Evolutionary conservation across 2,797 vertebrate genomes (phyloP).

Genomic region (Spinibarbus caldwelli): DNA sequence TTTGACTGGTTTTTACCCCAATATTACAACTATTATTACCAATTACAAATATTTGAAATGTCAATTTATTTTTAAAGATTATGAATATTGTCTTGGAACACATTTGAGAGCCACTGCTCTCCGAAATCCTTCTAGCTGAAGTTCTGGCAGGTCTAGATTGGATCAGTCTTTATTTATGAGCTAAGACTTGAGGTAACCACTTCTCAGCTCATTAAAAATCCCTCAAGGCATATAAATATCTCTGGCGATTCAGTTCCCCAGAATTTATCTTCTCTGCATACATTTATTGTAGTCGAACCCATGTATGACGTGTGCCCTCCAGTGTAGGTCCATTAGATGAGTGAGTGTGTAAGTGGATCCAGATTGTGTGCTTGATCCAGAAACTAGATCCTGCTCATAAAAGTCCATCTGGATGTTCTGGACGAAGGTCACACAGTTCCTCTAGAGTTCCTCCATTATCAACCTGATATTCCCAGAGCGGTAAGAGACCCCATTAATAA

Average conservation of each 20-base stretch:
- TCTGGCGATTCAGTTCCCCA: background rate
- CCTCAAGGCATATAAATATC: background rate
- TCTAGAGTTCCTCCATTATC: background rate
- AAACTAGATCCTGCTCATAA: constrained; percentile 1
- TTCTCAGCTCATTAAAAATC: background rate
- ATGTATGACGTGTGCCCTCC: background rate
- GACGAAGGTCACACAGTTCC: background rate
- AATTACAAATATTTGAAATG: background rate
- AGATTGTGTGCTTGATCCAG: constrained; percentile 15
- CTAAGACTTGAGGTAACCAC: background rate
- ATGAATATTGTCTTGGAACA: background rate
- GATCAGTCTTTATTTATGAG: background rate
- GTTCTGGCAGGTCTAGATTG: background rate
- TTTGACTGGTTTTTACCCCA: too few relatives aligned
- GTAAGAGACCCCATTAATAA: background rate
- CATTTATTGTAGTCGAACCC: background rate
- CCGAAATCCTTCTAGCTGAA: background rate
- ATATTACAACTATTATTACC: too few relatives aligned
- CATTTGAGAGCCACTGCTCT: background rate
- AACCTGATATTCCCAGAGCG: background rate
- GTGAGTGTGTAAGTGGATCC: background rate
- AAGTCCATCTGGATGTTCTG: background rate
- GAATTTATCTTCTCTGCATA: background rate
- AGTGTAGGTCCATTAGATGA: background rate
- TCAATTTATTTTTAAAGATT: background rate